A percentile compares a stretch with the other conserved stretches of the same genome.
These are phyloP conservation scores for Crypturellus undulatus DNA, from an alignment of 2,113 vertebrate genomes.

Conservation along the genomic window DNA sequence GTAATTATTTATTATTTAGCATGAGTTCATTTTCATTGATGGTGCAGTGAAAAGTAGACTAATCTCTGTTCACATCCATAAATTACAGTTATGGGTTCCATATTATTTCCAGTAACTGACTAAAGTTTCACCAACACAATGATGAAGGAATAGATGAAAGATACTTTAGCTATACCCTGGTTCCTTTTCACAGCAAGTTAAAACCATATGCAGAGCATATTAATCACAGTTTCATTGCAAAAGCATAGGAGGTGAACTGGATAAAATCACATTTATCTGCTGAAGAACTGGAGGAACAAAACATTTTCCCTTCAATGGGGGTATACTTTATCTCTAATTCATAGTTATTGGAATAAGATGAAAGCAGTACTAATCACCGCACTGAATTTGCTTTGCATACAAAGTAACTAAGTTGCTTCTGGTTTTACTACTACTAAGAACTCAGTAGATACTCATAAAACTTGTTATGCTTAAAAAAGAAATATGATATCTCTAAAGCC, in stretches of 20 bases:
- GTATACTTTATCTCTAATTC: conserved; percentile 11
- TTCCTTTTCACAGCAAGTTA: conserved; percentile 7
- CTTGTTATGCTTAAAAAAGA: neutral
- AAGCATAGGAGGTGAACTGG: conserved; percentile 16
- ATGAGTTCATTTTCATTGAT: neutral
- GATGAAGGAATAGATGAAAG: neutral
- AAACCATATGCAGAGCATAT: neutral
- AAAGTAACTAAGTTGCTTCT: neutral
- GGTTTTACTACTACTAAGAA: neutral
- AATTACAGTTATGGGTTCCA: neutral
- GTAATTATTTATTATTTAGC: conserved; percentile 22
- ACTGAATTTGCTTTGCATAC: neutral
- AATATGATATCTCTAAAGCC: neutral
- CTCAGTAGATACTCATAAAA: neutral
- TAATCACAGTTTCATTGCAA: conserved; percentile 10
- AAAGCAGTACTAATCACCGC: conserved; percentile 26
- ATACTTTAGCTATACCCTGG: neutral
- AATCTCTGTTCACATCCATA: neutral
- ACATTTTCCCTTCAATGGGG: conserved; percentile 10
- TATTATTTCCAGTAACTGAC: neutral
- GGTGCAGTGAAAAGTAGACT: neutral
- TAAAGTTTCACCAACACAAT: neutral
- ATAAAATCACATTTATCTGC: conserved; percentile 24
- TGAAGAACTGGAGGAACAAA: conserved; percentile 28
- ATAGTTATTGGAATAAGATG: conserved; percentile 42